phyloP scores from a whole-genome alignment of 2,888 invertebrate genomes.

The Nymphalis c-album region DNA sequence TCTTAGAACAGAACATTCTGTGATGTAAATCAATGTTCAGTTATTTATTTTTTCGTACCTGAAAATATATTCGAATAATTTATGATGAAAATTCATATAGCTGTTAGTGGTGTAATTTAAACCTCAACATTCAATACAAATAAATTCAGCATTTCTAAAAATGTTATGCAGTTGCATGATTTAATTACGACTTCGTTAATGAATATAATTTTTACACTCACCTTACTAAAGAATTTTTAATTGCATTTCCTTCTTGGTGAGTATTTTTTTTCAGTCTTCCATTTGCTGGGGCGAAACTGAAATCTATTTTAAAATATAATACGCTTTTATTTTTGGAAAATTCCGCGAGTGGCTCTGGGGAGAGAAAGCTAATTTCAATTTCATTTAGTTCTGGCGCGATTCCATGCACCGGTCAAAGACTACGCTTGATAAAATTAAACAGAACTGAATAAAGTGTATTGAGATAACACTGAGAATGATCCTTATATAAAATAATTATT shows the following conservation, averaged over 20 bases:
- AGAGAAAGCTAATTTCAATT: constrained; percentile 81
- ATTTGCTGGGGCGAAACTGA: constrained; percentile 59
- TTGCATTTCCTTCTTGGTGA: constrained; percentile 43
- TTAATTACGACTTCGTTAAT: constrained; percentile 18
- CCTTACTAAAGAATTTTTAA: constrained; percentile 36
- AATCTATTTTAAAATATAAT: constrained; percentile 80
- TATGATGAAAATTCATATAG: no score
- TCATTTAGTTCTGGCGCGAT: constrained; percentile 81
- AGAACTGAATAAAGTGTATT: constrained; percentile 11
- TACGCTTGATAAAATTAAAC: constrained; percentile 22
- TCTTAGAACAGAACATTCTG: constrained; percentile 6
- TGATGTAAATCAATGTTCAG: no score
- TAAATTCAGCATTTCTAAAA: constrained; percentile 3
- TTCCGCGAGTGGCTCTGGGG: constrained; percentile 77
- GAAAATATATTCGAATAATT: no score
- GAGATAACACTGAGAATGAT: not conserved
- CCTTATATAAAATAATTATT: not conserved
- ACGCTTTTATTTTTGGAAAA: constrained; percentile 78
- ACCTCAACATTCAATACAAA: not conserved
- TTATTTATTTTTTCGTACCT: no score
- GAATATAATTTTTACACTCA: constrained; percentile 25
- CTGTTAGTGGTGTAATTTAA: no score
- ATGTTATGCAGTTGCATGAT: constrained; percentile 13
- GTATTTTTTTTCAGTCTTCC: constrained; percentile 49
- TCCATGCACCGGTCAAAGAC: constrained; percentile 74